Evolutionary conservation across 2,113 vertebrate species (phyloP).

Genomic region (Zosterops japonicus): DNA sequence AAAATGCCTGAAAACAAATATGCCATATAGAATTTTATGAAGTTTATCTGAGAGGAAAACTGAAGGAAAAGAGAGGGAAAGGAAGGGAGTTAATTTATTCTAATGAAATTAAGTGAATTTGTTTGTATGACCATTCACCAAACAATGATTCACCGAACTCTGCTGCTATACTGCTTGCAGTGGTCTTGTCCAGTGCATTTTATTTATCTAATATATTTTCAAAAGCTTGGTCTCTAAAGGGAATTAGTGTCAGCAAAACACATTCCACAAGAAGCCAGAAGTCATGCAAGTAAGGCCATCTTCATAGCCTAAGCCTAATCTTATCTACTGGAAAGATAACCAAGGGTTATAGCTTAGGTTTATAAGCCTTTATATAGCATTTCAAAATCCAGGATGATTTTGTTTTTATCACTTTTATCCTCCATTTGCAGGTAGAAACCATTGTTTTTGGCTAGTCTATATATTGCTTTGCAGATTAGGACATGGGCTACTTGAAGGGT

Average conservation of each 20-base stretch:
- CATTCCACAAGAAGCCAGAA: slow-evolving; percentile 25
- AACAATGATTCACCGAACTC: not conserved
- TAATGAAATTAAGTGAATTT: not conserved
- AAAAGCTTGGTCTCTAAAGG: not conserved
- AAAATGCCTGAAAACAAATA: not conserved
- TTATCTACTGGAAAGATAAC: slow-evolving; percentile 64
- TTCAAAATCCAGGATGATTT: slow-evolving; percentile 56
- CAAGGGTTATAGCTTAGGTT: slow-evolving; percentile 44
- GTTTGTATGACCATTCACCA: not conserved
- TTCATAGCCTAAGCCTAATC: slow-evolving; percentile 41
- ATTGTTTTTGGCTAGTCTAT: slow-evolving; percentile 10
- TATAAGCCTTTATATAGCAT: slow-evolving; percentile 48
- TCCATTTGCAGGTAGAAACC: slow-evolving; percentile 5
- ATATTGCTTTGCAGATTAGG: slow-evolving; percentile 50
- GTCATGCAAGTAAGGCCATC: slow-evolving; percentile 35
- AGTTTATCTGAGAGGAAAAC: not conserved
- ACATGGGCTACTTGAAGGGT: slow-evolving; percentile 2
- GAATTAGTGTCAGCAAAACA: slow-evolving; percentile 38
- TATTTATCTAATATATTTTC: not conserved
- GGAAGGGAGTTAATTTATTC: not conserved
- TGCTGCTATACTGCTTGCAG: not conserved
- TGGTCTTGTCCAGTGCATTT: not conserved
- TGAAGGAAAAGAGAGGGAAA: not conserved
- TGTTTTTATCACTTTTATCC: slow-evolving; percentile 43
- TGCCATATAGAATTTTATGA: not conserved